Evolutionary conservation across 2,888 invertebrate species (phyloP), one percentile per base, ranked within the genome.

Genomic region (Ryuthela nishihirai): DNA sequence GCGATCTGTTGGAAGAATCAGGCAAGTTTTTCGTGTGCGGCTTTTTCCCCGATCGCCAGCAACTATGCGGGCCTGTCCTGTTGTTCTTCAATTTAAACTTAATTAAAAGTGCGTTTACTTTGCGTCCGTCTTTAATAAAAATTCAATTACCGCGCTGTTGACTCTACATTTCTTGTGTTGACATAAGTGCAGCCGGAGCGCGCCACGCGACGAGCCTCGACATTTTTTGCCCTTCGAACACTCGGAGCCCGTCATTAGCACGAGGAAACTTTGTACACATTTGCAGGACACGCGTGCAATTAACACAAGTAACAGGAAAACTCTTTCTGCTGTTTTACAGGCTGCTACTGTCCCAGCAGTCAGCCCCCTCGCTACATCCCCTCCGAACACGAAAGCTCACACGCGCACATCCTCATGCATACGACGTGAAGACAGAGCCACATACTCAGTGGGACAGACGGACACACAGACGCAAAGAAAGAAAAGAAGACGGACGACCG

Each of bases 71-170:
- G 56, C 49, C 56, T 26, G 50, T 46, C 56, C 56, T 58, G 56
- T 58, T 58, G 56, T 58, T 58, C 56, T 58, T 58, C 56, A 58
- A 58, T 58, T 58, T 58, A 58, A 58, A 58, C 56, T 58, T 58
- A 58, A 58, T 58, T 58, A 58, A 58, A 58, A 58, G 56, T 58
- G 52, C 56, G 56, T 58, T 58, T 58, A 58, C 56, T 58, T 58
- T 58, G 56, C 56, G 56, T 58, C 52, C 56, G 56, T 52, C 56
- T 58, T 58, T 58, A 58, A 58, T 58, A 58, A 58, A 58, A 58
- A 58, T 58, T 58, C 56, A 58, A 58, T 58, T 58, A 58, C 56
- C 50, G 50, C 56, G 41, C 56, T 58, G 56, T 58, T 58, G 56
- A 58, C 56, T 58, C 56, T 50, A 58, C 52, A 58, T 58, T 58